Evolutionary conservation across 2,888 invertebrate genomes (phyloP), one percentile per base, ranked within the genome.

Genomic region (Orgyia antiqua): DNA sequence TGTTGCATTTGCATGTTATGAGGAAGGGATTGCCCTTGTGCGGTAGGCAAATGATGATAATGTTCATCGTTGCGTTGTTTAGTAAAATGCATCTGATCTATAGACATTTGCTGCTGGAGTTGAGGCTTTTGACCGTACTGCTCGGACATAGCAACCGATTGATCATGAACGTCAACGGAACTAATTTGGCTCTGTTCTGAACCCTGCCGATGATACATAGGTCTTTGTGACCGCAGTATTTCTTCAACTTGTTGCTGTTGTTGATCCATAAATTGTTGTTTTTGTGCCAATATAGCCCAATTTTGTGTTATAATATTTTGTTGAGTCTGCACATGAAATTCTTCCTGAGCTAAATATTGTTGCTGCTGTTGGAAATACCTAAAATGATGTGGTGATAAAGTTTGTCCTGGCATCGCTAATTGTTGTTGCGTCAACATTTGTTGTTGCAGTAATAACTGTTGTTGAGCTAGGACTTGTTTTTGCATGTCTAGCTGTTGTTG

Each of bases 271-370:
- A 87, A 62, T 36, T 82, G 87, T 39, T 83, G 83, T 41, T 87
- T 87, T 32, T 87, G 82, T 1, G 89, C 80, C 15, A 87, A 64
- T 24, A 88, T 72, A 0, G 88, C 79, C 19, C 88, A 64, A 29
- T 84, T 87, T 53, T 89, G 89, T 46, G 88, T 89, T 29, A 89
- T 83, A 18, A 87, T 75, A 47, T 89, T 89, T 42, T 88, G 88
- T 39, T 88, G 88, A 9, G 82, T 80, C 33, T 88, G 88, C 9
- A 87, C 65, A 31, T 87, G 80, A 21, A 78, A 56, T 45, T 87
- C 87, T 47, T 88, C 87, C 32, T 88, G 88, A 0, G 83, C 77
- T 30, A 87, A 65, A 46, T 83, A 87, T 47, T 88, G 87, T 35
- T 89, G 88, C 24, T 84, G 80, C 45, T 82, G 82, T 10, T 53